These are phyloP conservation scores for Tauraco erythrolophus DNA, from an alignment of 2,113 vertebrate species.

Conservation along the genomic window DNA sequence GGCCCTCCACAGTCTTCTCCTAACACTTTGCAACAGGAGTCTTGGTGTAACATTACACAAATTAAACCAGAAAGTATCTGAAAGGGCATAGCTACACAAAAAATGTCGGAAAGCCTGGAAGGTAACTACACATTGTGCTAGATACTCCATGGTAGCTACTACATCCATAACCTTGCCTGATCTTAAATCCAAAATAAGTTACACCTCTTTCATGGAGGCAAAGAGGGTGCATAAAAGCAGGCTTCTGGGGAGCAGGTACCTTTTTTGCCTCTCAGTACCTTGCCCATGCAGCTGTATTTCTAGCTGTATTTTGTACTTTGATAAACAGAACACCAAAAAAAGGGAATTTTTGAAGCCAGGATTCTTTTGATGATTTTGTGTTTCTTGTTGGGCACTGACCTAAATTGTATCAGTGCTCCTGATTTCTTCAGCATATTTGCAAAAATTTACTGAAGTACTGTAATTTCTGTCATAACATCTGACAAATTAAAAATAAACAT, in stretches of 20 bases:
- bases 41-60: background rate
- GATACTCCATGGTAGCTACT: background rate
- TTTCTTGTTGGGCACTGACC: background rate
- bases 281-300: background rate
- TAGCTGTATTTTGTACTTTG: background rate
- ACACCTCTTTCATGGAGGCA: background rate
- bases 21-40: background rate
- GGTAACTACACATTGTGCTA: background rate
- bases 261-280: background rate
- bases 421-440: conserved; percentile 4
- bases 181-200: background rate
- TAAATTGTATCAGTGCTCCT: background rate
- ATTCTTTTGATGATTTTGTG: background rate
- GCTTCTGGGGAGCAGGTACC: background rate
- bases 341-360: background rate
- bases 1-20: background rate
- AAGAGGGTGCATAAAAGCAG: background rate
- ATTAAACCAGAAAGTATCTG: background rate
- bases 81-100: background rate
- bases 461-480: conserved; percentile 48
- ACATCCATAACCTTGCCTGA: accelerated
- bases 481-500: conserved; percentile 34
- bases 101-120: background rate
- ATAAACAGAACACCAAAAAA: background rate
- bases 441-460: conserved; percentile 2